A percentile compares a stretch with the other conserved stretches of the same genome.
phyloP scores from a whole-genome alignment of 2,797 vertebrate species.

The Gallinago solitaria region DNA sequence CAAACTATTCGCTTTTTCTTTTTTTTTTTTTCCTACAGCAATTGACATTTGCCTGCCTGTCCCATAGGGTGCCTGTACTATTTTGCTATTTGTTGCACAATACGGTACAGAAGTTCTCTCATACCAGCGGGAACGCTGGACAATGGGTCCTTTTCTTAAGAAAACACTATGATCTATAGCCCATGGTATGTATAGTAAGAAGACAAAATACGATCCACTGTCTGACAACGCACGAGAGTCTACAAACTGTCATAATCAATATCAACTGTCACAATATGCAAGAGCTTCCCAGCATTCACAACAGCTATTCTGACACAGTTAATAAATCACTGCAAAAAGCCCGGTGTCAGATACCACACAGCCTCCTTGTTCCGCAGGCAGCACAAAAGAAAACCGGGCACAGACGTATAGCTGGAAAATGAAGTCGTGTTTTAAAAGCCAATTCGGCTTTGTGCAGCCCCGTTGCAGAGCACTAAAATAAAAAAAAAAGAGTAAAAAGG shows the following conservation, averaged over 20 bases:
- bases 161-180: conserved; percentile 58
- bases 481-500: conserved; percentile 37
- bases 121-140: neutral
- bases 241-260: conserved; percentile 75
- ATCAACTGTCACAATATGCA: conserved; percentile 66
- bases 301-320: conserved; percentile 72
- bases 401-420: conserved; percentile 36
- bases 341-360: conserved; percentile 58
- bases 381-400: conserved; percentile 59
- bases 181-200: conserved; percentile 61
- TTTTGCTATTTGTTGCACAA: conserved; percentile 55
- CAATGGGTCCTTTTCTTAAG: conserved; percentile 60
- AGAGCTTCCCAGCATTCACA: conserved; percentile 67
- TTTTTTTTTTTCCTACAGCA: neutral
- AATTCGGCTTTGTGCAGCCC: neutral
- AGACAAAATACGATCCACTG: conserved; percentile 61
- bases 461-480: conserved; percentile 18
- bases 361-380: conserved; percentile 40
- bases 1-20: neutral
- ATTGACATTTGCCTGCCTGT: conserved; percentile 40
- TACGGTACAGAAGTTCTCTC: conserved; percentile 20
- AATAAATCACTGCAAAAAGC: conserved; percentile 77
- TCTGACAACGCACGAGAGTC: conserved; percentile 51
- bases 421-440: conserved; percentile 41
- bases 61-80: conserved; percentile 11